A percentile compares a stretch with the other conserved stretches of the same genome.
phyloP scores from a whole-genome alignment of 2,113 vertebrate genomes.

The Muscicapa adusta region DNA sequence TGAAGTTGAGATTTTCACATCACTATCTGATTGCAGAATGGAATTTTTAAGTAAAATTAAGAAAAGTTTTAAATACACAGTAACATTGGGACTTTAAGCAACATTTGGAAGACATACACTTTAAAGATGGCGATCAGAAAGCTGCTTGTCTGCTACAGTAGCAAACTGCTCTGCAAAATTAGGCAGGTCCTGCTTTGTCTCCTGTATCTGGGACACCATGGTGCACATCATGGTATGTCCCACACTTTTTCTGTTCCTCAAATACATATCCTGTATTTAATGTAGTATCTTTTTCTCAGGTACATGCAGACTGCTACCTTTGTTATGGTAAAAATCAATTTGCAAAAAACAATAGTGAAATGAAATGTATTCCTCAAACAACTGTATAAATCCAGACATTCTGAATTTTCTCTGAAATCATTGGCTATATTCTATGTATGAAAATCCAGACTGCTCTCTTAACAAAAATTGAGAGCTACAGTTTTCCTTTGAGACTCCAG shows the following conservation, averaged over 20 bases:
- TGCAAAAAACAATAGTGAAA: not conserved
- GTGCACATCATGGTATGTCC: no score
- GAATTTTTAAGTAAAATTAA: not conserved
- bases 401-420: not conserved
- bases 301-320: not conserved
- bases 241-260: not conserved
- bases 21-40: not conserved
- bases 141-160: not conserved
- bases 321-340: not conserved
- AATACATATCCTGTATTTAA: not conserved
- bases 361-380: not conserved
- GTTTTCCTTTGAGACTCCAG: constrained; percentile 4
- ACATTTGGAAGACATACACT: not conserved
- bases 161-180: not conserved
- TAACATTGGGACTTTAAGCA: not conserved
- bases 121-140: not conserved
- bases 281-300: not conserved
- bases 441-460: not conserved
- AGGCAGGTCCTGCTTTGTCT: not conserved
- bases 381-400: not conserved
- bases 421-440: not conserved
- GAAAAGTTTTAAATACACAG: not conserved
- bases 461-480: not conserved
- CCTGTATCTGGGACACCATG: not conserved
- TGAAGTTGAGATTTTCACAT: not conserved